Percentiles rank a stretch among this genome's conserved stretches.
These are phyloP conservation scores for Fistularia tabacaria DNA, from an alignment of 2,797 vertebrate species.

Conservation along the genomic window DNA sequence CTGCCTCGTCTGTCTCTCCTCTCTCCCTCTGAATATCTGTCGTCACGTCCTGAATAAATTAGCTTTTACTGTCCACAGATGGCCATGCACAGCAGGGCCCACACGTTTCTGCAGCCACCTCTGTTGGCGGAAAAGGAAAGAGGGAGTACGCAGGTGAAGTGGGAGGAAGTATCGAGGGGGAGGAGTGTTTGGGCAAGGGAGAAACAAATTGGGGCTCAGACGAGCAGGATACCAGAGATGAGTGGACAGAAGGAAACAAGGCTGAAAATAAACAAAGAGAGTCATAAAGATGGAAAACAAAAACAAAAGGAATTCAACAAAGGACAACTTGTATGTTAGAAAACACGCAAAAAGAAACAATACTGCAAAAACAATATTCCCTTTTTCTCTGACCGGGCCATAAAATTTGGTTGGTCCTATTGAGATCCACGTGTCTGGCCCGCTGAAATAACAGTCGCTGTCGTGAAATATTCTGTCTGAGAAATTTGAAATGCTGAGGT, in stretches of 20 bases:
- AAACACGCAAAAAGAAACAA: conserved; percentile 31
- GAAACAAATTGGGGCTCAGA: background rate
- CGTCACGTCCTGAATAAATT: conserved; percentile 66
- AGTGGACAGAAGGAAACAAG: conserved; percentile 15
- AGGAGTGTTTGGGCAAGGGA: background rate
- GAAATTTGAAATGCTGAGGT: conserved; percentile 9
- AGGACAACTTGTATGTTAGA: conserved; percentile 19
- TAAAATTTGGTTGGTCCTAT: conserved; percentile 62
- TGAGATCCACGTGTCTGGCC: conserved; percentile 21
- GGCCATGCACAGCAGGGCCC: conserved; percentile 70
- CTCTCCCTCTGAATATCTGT: conserved; percentile 15
- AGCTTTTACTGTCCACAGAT: conserved; percentile 29
- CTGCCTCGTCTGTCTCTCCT: conserved; percentile 8
- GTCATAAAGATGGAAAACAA: conserved; percentile 28
- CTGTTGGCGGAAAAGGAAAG: conserved; percentile 2
- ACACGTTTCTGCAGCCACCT: conserved; percentile 32
- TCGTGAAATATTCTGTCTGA: too few species aligned
- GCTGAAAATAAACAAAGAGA: conserved; percentile 10
- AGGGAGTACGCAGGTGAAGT: conserved; percentile 1
- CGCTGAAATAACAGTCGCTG: conserved; percentile 23
- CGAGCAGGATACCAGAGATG: background rate
- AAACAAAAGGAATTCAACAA: conserved; percentile 38
- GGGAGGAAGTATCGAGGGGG: background rate
- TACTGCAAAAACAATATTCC: conserved; percentile 55
- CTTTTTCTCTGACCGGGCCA: conserved; percentile 46